Evolutionary conservation across 2,888 invertebrate species (phyloP).

Genomic region (Chrysolina haemoptera): DNA sequence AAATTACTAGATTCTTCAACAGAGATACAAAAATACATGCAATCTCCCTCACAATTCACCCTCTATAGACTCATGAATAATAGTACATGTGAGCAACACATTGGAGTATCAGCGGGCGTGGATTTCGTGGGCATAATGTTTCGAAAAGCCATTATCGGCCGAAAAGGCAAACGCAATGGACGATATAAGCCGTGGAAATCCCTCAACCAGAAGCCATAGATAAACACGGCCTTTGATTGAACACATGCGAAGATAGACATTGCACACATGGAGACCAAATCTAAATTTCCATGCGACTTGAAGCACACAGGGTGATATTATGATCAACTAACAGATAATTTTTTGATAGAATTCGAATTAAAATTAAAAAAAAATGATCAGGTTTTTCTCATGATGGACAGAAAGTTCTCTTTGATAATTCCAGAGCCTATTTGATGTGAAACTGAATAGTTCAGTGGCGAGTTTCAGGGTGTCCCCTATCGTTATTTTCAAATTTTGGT

Average conservation of each 20-base stretch:
- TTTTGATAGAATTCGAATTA: too few species aligned
- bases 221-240: constrained; percentile 35
- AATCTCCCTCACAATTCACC: neutral
- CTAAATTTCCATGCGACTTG: neutral
- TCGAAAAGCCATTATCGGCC: constrained; percentile 41
- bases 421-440: too few species aligned
- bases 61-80: constrained; percentile 25
- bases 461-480: too few species aligned
- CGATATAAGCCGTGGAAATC: constrained; percentile 38
- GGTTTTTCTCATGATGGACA: too few species aligned
- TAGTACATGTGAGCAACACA: constrained; percentile 22
- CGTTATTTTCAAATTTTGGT: too few species aligned
- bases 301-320: neutral
- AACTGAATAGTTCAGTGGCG: too few species aligned
- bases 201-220: constrained; percentile 35
- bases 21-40: neutral
- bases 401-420: too few species aligned
- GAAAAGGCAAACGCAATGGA: constrained; percentile 38
- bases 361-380: too few species aligned
- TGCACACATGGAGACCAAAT: constrained; percentile 8
- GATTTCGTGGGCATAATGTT: constrained; percentile 28
- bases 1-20: too few species aligned
- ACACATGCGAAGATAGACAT: constrained; percentile 28
- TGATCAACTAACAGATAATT: too few species aligned
- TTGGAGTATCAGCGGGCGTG: constrained; percentile 27